Base-by-base conservation (phyloP, 2,113 vertebrate genomes). In the Colossoma macropomum region DNA sequence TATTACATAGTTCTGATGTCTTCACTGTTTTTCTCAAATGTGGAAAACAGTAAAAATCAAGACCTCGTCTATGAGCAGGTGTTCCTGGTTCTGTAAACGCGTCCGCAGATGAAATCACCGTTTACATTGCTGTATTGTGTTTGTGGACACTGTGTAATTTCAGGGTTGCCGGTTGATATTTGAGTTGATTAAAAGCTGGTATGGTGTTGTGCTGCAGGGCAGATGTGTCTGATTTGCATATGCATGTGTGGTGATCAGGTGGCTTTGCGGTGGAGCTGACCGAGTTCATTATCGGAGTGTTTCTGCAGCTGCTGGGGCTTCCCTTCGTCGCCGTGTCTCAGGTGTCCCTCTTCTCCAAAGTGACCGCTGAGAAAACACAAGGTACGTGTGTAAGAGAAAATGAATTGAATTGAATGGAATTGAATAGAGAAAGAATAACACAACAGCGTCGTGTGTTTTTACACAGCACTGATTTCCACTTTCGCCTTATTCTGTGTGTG, bases 311-410 rank as follows among this genome's bases (percentile, higher is more conserved):
- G 87, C 91, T 96, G 85, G 96, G 95, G 12, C 93, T 96, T 79
- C 95, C 96, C 34, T 96, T 96, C 1, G 95, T 96, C 23, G 93
- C 95, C 0, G 95, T 96, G 79, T 94, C 95, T 85, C 95, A 96
- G 91, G 95, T 96, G 89, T 95, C 96, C 32, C 94, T 96, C 59
- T 96, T 96, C 87, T 96, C 96, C 76, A 96, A 96, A 92, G 92
- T 96, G 82, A 96, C 95, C 0, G 92, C 95, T 4, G 95, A 95
- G 86, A 95, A 93, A 87, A 96, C 94, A 13, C 96, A 96, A 92
- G 95, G 96, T 96, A 82, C 89, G 81, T 76, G 71, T 62, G 54
- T 69, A 45, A 69, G 56, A 38, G 48, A 21, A 32, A 56, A 30
- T 11, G 48, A 73, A 16, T 21, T n/a, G 16, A 27, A 48, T 17